A percentile compares a stretch with the other conserved stretches of the same genome.
Conservation (phyloP, 2,113 vertebrate species). For the Carassius carassius region DNA sequence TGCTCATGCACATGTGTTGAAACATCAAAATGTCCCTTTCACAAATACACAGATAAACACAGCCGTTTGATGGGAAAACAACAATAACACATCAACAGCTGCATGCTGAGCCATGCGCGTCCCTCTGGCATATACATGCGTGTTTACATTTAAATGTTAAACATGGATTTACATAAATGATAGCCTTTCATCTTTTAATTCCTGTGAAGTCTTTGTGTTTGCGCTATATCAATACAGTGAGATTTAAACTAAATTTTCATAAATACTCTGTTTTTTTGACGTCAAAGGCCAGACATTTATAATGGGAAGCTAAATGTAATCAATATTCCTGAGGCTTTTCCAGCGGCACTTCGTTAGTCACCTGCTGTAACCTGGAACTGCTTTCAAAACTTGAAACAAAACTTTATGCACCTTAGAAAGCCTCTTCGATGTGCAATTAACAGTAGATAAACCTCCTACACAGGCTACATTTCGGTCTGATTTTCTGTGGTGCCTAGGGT, state of each 20-base stretch:
- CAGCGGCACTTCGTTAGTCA: slow-evolving; percentile 40
- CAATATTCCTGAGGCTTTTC: slow-evolving; percentile 43
- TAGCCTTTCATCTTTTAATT: background rate
- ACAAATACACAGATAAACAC: slow-evolving; percentile 10
- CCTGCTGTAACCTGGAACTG: background rate
- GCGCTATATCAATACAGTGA: slow-evolving; percentile 16
- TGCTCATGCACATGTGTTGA: background rate
- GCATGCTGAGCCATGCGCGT: background rate
- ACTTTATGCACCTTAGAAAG: background rate
- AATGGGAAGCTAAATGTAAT: slow-evolving; percentile 62
- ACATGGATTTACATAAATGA: slow-evolving; percentile 13
- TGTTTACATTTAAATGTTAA: background rate
- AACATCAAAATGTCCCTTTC: slow-evolving; percentile 1
- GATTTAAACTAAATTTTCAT: background rate
- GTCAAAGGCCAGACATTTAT: slow-evolving; percentile 40
- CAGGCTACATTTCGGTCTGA: background rate
- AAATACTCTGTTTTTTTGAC: slow-evolving; percentile 33
- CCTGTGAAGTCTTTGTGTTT: background rate
- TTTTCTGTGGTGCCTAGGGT: background rate
- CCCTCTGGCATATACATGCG: background rate
- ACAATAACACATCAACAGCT: slow-evolving; percentile 40
- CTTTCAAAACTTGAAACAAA: background rate
- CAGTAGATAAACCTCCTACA: background rate
- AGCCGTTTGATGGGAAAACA: slow-evolving; percentile 25
- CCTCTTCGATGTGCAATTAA: background rate